These are phyloP conservation scores for Chaetodon trifascialis DNA, from an alignment of 2,113 vertebrate genomes.

Conservation along the genomic window DNA sequence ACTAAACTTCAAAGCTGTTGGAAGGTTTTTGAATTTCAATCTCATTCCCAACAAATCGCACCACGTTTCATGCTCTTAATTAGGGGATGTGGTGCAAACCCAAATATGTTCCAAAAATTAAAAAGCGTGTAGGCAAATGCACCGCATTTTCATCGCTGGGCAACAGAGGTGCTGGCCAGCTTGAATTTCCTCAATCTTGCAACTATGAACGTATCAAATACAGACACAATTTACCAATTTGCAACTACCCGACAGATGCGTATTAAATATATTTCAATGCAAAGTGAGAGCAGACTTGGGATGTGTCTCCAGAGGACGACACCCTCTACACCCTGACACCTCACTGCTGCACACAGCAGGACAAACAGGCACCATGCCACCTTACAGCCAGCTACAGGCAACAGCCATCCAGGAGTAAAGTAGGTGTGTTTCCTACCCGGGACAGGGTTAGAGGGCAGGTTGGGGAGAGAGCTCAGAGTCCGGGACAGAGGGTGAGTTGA, in stretches of 20 bases:
- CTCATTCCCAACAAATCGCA: no score
- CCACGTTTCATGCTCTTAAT: no score
- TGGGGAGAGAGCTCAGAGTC: constrained; percentile 68
- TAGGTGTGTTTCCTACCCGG: constrained; percentile 73
- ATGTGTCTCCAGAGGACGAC: not conserved
- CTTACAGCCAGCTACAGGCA: constrained; percentile 27
- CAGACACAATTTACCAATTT: not conserved
- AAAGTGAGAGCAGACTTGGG: not conserved
- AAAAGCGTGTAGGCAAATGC: not conserved
- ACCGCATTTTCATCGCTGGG: not conserved
- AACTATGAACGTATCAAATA: not conserved
- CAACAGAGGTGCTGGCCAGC: not conserved
- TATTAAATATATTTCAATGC: not conserved
- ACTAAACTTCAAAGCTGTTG: not conserved
- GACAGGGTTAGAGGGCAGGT: constrained; percentile 59
- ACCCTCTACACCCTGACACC: constrained; percentile 5
- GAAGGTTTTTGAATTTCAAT: no score
- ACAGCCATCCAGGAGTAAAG: constrained; percentile 11
- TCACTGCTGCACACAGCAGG: constrained; percentile 34
- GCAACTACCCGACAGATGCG: not conserved
- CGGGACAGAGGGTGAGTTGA: constrained; percentile 61
- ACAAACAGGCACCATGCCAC: constrained; percentile 60
- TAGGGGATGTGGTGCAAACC: no score
- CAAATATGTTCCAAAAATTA: no score
- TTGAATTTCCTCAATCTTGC: not conserved